Evolutionary conservation across 2,797 vertebrate genomes (phyloP).

Genomic region (Lemur catta): DNA sequence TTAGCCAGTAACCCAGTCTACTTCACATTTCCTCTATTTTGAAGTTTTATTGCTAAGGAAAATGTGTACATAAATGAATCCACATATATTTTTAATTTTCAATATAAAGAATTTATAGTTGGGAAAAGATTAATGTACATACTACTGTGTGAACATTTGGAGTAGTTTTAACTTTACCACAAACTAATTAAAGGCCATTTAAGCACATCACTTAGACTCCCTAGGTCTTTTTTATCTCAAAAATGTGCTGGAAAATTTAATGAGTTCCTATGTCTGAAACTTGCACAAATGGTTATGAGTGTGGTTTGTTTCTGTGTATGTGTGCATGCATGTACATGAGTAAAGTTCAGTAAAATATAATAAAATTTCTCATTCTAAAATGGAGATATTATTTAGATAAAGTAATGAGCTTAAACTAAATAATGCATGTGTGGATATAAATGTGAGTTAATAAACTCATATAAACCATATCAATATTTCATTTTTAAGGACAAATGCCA

Average conservation of each 20-base stretch:
- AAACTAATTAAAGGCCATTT: background rate
- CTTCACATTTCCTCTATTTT: background rate
- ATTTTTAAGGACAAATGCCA: constrained; percentile 15
- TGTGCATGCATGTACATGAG: background rate
- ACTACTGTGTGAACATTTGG: background rate
- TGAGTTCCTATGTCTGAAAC: background rate
- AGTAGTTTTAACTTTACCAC: background rate
- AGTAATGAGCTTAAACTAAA: background rate
- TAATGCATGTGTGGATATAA: background rate
- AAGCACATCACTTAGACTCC: background rate
- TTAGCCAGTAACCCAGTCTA: background rate
- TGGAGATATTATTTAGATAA: background rate
- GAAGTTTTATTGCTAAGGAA: background rate
- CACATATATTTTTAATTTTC: background rate
- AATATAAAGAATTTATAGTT: background rate
- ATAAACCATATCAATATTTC: background rate
- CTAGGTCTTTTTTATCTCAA: background rate
- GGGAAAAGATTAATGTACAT: background rate
- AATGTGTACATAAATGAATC: background rate
- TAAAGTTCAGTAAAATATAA: background rate
- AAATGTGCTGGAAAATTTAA: background rate
- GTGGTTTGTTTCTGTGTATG: background rate
- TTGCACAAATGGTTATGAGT: background rate
- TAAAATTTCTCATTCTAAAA: background rate
- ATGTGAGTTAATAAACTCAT: background rate